Base-by-base conservation (phyloP, 2,797 vertebrate species). In the Alectoris magna region DNA sequence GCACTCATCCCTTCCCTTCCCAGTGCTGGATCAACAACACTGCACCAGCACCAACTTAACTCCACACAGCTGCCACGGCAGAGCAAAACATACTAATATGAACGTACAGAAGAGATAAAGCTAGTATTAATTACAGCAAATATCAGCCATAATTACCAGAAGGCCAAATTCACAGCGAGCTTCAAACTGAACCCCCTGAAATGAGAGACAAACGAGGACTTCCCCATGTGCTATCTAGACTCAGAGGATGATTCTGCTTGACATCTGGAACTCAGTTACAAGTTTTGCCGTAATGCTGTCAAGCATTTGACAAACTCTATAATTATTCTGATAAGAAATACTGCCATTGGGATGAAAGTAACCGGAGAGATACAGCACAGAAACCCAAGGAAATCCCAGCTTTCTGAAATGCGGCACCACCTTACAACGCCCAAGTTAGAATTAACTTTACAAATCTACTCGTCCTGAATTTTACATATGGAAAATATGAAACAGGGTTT, bases 141-240 rank as follows among this genome's bases (percentile, higher is more conserved):
- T 5, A 44, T 13, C 56, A 11, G 39, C 0, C 5, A 51, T 13
- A 1, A 5, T 3, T 4, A 14, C 38, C 62, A 43, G 17, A 11
- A 15, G 36, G 48, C 23, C 19, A n/a, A 18, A n/a, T n/a, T 38
- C 66, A 14, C 5, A 3, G 26, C 5, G 59, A 27, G 3, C 46
- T 23, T 6, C 29, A 5, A n/a, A 27, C 13, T 7, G 4, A 44
- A 10, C 8, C 8, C 5, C 46, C 51, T 5, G 11, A 11, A 23
- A 21, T 1, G 16, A 39, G 16, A 34, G n/a, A 29, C 7, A 9
- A 43, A n/a, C 11, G 4, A 22, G 23, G 29, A 22, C 63, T 14
- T 10, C n/a, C 66, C 53, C 53, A 12, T 1, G 0, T 2, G n/a
- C 59, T 3, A 3, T 5, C n/a, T 1, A 9, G 34, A 9, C 78